Conservation (phyloP, 2,113 vertebrate genomes). For the Gopherus evgoodei region DNA sequence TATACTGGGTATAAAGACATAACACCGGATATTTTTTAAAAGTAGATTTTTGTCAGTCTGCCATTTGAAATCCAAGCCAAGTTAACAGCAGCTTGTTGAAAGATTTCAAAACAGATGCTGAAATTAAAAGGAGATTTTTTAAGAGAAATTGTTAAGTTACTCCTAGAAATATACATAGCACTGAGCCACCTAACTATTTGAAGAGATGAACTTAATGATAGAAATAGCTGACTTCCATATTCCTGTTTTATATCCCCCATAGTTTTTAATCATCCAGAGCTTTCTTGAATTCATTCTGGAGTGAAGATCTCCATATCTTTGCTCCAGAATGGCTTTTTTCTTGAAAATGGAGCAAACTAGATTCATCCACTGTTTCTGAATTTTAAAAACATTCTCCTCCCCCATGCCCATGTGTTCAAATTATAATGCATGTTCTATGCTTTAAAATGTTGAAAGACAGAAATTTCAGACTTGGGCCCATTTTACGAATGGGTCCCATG, state of each 20-base stretch:
- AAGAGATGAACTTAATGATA: neutral
- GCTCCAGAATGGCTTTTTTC: neutral
- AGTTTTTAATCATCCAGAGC: neutral
- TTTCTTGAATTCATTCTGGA: neutral
- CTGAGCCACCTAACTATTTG: neutral
- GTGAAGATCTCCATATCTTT: neutral
- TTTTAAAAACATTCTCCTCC: neutral
- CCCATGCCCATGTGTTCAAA: neutral
- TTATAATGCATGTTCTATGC: neutral
- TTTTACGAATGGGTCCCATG: neutral
- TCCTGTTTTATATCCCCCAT: neutral
- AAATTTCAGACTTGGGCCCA: neutral
- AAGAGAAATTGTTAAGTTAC: neutral
- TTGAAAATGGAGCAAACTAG: neutral
- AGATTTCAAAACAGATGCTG: neutral
- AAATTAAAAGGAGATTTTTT: neutral
- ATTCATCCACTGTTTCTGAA: neutral
- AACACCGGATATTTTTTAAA: neutral
- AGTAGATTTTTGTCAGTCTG: neutral
- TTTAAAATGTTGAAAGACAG: neutral
- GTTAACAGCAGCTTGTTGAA: neutral
- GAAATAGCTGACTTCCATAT: neutral
- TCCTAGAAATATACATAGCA: neutral
- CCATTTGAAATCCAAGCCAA: neutral
- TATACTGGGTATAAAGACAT: fast-evolving